These are phyloP conservation scores for Dendrolimus punctatus DNA, from an alignment of 1,140 invertebrate genomes.

Conservation along the genomic window DNA sequence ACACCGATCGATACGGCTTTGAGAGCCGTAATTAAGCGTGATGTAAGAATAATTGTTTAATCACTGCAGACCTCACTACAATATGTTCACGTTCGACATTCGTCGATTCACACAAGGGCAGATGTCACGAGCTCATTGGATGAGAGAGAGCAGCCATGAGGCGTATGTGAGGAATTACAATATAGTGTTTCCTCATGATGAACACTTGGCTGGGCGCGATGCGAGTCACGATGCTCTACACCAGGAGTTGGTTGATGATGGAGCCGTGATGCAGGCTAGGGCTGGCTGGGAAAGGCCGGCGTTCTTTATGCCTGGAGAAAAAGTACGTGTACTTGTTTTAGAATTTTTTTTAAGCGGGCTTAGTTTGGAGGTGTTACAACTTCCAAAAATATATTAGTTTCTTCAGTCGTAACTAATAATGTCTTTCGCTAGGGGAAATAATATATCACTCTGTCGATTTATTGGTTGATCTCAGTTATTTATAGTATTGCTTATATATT, in stretches of 20 bases:
- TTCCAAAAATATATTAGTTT: too few relatives aligned
- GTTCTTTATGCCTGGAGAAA: conserved; percentile 74
- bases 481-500: too few relatives aligned
- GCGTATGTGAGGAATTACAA: conserved; percentile 90
- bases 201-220: conserved; percentile 85
- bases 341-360: too few relatives aligned
- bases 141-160: conserved; percentile 86
- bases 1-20: too few relatives aligned
- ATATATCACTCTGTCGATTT: too few relatives aligned
- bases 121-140: conserved; percentile 80
- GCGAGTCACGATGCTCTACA: conserved; percentile 58
- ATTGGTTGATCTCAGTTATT: too few relatives aligned
- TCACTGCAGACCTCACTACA: conserved; percentile 77
- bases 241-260: conserved; percentile 77
- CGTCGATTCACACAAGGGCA: conserved; percentile 83
- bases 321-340: conserved; percentile 15
- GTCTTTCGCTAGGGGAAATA: too few relatives aligned
- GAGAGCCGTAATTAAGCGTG: too few relatives aligned
- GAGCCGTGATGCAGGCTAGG: conserved; percentile 89
- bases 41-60: background rate
- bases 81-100: conserved; percentile 91
- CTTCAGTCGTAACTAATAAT: too few relatives aligned
- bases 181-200: conserved; percentile 88
- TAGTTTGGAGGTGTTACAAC: too few relatives aligned
- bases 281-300: conserved; percentile 91